Evolutionary conservation across 2,888 invertebrate species (phyloP).

Genomic region (Agrochola macilenta): DNA sequence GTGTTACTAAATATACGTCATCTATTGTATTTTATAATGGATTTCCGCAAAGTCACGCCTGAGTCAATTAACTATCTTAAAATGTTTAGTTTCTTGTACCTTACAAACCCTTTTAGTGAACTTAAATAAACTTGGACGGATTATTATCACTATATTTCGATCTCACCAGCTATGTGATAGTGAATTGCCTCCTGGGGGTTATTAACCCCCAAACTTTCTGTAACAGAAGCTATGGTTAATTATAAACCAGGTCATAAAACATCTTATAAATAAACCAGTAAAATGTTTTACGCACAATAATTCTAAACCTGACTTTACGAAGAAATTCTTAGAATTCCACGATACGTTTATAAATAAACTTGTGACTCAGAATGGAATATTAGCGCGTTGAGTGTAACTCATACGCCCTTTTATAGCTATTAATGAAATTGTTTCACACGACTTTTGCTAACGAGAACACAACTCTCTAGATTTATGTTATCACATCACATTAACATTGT

Average conservation of each 20-base stretch:
- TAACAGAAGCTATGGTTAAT: neutral
- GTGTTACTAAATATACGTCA: too few relatives aligned
- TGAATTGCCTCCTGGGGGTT: neutral
- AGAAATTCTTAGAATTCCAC: constrained; percentile 37
- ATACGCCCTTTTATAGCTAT: constrained; percentile 34
- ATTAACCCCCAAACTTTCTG: neutral
- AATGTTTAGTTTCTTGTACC: too few relatives aligned
- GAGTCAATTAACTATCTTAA: too few relatives aligned
- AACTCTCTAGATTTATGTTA: constrained; percentile 50
- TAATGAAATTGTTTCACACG: constrained; percentile 56
- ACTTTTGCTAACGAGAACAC: constrained; percentile 40
- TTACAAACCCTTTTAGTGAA: constrained; percentile 2
- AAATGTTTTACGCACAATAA: constrained; percentile 13
- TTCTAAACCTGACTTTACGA: constrained; percentile 18
- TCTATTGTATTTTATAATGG: too few relatives aligned
- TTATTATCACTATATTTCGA: neutral
- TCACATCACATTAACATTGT: constrained; percentile 60
- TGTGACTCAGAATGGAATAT: constrained; percentile 36
- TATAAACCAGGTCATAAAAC: neutral
- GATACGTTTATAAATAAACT: constrained; percentile 49
- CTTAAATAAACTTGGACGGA: neutral
- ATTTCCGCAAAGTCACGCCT: too few relatives aligned
- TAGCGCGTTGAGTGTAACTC: constrained; percentile 37
- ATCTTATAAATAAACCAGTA: neutral
- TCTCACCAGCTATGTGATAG: too few relatives aligned